phyloP scores from a whole-genome alignment of 2,888 invertebrate genomes.

The Ochropacha duplaris region DNA sequence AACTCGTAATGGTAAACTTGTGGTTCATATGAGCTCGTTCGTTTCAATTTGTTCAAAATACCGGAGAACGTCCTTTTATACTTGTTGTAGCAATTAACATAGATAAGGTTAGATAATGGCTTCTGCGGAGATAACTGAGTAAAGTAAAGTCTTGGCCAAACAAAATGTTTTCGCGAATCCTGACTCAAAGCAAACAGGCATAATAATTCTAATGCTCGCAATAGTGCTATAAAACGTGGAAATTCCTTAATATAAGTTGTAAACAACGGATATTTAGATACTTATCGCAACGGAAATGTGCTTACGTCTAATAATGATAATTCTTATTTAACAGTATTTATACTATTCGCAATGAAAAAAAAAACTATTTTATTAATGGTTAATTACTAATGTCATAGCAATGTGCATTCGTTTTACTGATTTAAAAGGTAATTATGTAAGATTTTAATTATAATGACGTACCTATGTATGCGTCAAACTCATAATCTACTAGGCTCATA shows the following conservation, averaged over 20 bases:
- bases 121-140: conserved; percentile 62
- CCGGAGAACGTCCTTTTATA: conserved; percentile 65
- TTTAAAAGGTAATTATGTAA: neutral
- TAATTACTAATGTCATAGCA: neutral
- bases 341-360: neutral
- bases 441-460: neutral
- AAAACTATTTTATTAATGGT: neutral
- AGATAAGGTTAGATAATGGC: conserved; percentile 77
- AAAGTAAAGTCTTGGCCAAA: conserved; percentile 62
- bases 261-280: conserved; percentile 66
- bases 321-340: neutral
- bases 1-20: conserved; percentile 45
- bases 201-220: conserved; percentile 28
- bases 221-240: conserved; percentile 42
- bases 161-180: conserved; percentile 73
- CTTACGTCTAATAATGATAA: conserved; percentile 12
- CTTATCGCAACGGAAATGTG: conserved; percentile 50
- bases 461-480: neutral
- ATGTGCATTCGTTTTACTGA: too few species aligned
- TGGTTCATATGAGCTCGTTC: conserved; percentile 74
- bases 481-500: neutral
- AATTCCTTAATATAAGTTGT: conserved; percentile 34
- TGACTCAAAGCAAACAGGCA: conserved; percentile 69
- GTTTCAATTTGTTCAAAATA: conserved; percentile 58
- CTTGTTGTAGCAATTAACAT: conserved; percentile 59